phyloP scores from a whole-genome alignment of 2,888 invertebrate genomes.

The Himalopsyche tibetana region DNA sequence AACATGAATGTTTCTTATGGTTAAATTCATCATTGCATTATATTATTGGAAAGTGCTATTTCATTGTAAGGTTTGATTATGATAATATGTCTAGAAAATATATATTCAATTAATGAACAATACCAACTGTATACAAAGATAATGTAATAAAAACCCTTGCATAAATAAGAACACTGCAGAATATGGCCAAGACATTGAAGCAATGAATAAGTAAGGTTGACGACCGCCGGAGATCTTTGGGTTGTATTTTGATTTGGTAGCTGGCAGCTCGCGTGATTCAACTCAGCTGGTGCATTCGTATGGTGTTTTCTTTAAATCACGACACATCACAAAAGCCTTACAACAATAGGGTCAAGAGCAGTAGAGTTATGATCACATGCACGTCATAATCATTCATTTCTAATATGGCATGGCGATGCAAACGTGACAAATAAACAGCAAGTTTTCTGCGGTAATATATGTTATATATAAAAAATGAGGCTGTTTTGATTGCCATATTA shows the following conservation, averaged over 20 bases:
- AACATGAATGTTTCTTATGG: too few species aligned
- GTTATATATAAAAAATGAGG: too few species aligned
- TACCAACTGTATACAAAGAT: too few species aligned
- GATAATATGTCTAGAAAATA: too few species aligned
- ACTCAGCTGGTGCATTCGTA: constrained; percentile 9
- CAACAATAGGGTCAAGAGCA: constrained; percentile 28
- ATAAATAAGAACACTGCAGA: too few species aligned
- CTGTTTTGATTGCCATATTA: too few species aligned
- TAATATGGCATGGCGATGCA: neutral
- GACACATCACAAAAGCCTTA: constrained; percentile 35
- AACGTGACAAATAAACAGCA: constrained; percentile 18
- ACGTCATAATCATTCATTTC: neutral
- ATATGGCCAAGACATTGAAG: too few species aligned
- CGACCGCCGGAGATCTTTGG: neutral
- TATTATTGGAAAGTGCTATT: too few species aligned
- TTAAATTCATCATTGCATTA: too few species aligned
- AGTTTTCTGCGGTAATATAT: neutral
- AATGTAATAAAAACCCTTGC: too few species aligned
- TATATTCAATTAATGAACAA: too few species aligned
- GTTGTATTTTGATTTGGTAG: neutral
- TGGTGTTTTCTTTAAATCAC: neutral
- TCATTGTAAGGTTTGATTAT: too few species aligned
- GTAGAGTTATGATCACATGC: constrained; percentile 13
- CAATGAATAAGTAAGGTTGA: neutral
- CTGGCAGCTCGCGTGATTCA: constrained; percentile 9